A percentile compares a stretch with the other conserved stretches of the same genome.
Conservation (phyloP, 2,888 invertebrate genomes). For the Icerya purchasi region DNA sequence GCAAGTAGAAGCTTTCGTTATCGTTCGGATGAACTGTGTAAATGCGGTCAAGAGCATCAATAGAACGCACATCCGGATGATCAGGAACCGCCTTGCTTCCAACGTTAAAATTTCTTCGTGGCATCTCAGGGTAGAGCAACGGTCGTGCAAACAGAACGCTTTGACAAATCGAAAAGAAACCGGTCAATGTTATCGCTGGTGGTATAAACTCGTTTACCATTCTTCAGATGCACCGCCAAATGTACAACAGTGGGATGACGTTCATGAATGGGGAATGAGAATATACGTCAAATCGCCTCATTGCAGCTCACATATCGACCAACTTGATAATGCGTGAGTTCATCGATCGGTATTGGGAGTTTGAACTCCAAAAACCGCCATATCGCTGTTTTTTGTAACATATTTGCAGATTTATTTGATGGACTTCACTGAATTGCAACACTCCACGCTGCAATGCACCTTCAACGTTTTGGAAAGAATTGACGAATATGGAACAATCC, state of each 20-base stretch:
- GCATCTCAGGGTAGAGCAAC: slow-evolving; percentile 7
- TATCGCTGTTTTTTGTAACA: slow-evolving; percentile 25
- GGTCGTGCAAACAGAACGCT: slow-evolving; percentile 2
- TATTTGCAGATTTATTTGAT: slow-evolving; percentile 27
- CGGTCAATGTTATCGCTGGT: slow-evolving; percentile 6
- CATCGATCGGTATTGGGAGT: slow-evolving; percentile 17
- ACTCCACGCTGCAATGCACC: not conserved
- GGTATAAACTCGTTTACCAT: slow-evolving; percentile 11
- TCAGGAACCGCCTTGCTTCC: slow-evolving; percentile 4
- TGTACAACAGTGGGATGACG: slow-evolving; percentile 9
- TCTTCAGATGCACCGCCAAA: slow-evolving; percentile 9
- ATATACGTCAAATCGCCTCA: slow-evolving; percentile 10
- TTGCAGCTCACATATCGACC: slow-evolving; percentile 6
- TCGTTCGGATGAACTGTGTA: slow-evolving; percentile 11
- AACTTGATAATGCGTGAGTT: slow-evolving; percentile 19
- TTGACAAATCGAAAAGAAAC: slow-evolving; percentile 7
- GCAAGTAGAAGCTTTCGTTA: slow-evolving; percentile 15
- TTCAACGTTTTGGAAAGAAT: too few relatives aligned
- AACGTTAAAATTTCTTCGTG: not conserved
- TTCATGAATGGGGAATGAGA: slow-evolving; percentile 11
- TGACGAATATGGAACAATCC: slow-evolving; percentile 17
- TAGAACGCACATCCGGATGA: not conserved
- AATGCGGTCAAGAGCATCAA: slow-evolving; percentile 2
- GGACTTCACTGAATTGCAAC: too few relatives aligned
- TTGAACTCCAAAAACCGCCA: slow-evolving; percentile 15